Conservation (phyloP, 2,113 vertebrate genomes). For the Melanocharis versteri region DNA sequence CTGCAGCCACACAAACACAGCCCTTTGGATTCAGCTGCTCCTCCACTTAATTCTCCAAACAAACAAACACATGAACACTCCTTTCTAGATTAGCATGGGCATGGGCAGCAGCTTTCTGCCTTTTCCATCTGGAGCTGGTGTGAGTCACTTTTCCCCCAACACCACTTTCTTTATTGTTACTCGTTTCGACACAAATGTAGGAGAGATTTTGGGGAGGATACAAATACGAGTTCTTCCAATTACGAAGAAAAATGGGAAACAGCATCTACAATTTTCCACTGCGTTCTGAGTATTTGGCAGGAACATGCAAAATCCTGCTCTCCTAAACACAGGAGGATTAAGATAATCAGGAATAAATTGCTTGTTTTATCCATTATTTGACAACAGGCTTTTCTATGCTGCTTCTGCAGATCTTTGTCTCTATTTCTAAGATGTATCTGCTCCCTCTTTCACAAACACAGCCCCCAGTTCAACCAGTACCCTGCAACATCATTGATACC, state of each 20-base stretch:
- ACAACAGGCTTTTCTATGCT: not conserved
- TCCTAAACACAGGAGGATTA: not conserved
- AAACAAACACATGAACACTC: accelerated
- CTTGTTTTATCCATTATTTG: not conserved
- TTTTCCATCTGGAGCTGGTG: not conserved
- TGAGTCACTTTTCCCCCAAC: not conserved
- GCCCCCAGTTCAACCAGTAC: not conserved
- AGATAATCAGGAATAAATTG: not conserved
- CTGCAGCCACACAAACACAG: not conserved
- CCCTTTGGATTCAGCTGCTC: not conserved
- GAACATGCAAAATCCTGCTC: not conserved
- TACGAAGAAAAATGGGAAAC: not conserved
- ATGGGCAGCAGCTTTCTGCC: not conserved
- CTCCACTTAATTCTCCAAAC: not conserved
- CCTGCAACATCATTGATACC: not conserved
- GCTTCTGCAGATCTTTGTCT: not conserved
- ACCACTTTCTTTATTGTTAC: not conserved
- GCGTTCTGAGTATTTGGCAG: not conserved
- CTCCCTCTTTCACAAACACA: not conserved
- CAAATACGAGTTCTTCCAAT: not conserved
- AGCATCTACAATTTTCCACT: not conserved
- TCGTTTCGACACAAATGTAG: not conserved
- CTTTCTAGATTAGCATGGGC: not conserved
- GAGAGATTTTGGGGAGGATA: not conserved
- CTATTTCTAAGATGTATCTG: not conserved